phyloP scores from a whole-genome alignment of 2,113 vertebrate species.

The Sigmodon hispidus region DNA sequence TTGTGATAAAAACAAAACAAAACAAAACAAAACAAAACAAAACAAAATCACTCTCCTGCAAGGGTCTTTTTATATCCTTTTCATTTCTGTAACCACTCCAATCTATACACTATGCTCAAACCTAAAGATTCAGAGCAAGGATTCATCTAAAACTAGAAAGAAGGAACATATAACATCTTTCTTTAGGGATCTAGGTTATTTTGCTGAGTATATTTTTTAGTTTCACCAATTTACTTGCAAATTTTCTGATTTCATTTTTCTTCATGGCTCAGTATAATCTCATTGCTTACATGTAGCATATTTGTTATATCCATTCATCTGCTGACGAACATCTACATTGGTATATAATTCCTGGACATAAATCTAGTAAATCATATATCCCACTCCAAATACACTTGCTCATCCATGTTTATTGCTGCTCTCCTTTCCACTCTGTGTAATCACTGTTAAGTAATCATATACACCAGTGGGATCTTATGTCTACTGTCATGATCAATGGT shows the following conservation, averaged over 20 bases:
- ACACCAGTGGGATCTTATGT: rapidly evolving
- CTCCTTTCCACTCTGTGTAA: neutral
- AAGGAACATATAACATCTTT: neutral
- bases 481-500: neutral
- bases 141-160: no score
- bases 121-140: neutral
- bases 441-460: neutral
- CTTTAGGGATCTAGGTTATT: no score
- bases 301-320: neutral
- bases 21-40: no score
- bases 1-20: neutral
- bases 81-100: neutral
- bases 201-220: no score
- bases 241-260: neutral
- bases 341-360: neutral
- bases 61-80: neutral
- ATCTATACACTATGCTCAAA: neutral
- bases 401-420: neutral
- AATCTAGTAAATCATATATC: neutral
- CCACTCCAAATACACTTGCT: neutral
- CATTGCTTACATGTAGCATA: neutral
- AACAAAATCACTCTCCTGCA: rapidly evolving
- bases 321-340: neutral
- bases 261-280: neutral
- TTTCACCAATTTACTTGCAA: neutral